phyloP scores from a whole-genome alignment of 2,797 vertebrate species.

The Ctenopoma multispine region DNA sequence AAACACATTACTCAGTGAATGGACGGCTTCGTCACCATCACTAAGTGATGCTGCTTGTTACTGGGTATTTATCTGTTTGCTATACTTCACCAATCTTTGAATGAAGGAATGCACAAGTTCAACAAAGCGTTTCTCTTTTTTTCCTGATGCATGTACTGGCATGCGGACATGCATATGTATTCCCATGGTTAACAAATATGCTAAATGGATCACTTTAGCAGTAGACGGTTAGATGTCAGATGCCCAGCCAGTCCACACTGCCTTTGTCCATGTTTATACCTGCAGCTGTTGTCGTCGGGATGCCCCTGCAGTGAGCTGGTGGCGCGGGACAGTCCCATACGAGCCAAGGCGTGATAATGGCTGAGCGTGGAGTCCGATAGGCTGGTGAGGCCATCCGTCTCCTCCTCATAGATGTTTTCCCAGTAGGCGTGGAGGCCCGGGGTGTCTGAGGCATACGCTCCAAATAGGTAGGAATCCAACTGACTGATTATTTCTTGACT shows the following conservation, averaged over 20 bases:
- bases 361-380: slow-evolving; percentile 88
- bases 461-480: slow-evolving; percentile 93
- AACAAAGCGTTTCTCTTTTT: no score
- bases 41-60: no score
- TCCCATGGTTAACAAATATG: no score
- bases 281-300: slow-evolving; percentile 88
- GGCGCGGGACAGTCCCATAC: slow-evolving; percentile 89
- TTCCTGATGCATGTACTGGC: no score
- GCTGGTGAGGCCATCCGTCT: slow-evolving; percentile 86
- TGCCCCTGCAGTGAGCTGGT: slow-evolving; percentile 85
- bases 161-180: no score
- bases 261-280: slow-evolving; percentile 75
- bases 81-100: no score
- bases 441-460: slow-evolving; percentile 83
- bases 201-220: no score
- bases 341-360: slow-evolving; percentile 91
- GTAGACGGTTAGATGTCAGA: no score
- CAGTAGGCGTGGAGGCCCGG: slow-evolving; percentile 92
- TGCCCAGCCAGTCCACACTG: no score
- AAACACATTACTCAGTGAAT: neutral
- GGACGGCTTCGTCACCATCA: neutral
- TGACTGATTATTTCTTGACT: slow-evolving; percentile 96
- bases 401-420: slow-evolving; percentile 91
- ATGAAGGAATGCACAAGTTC: no score
- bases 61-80: no score